Conservation (phyloP, 2,888 invertebrate species). For the Mimumesa dahlbomi region DNA sequence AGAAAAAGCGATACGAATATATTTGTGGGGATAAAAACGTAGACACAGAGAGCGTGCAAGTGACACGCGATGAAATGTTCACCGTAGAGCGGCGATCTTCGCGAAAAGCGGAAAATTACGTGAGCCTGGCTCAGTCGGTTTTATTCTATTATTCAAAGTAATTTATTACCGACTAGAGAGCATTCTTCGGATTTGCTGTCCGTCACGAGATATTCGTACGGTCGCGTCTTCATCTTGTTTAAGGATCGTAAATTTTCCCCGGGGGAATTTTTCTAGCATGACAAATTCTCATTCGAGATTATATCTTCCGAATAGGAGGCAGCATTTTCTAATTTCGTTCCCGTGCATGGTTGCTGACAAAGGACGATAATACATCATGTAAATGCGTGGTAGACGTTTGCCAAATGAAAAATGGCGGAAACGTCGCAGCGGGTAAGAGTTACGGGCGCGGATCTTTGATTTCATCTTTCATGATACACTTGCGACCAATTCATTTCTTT, state of each 20-base stretch:
- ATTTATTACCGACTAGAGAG: constrained; percentile 73
- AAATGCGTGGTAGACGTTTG: neutral
- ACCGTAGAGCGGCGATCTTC: too few relatives aligned
- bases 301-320: neutral
- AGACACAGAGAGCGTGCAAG: too few relatives aligned
- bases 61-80: too few relatives aligned
- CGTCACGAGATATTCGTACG: neutral
- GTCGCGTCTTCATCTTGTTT: neutral
- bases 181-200: too few relatives aligned
- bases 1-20: too few relatives aligned
- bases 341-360: neutral
- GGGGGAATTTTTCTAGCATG: neutral
- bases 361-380: neutral
- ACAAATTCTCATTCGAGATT: neutral
- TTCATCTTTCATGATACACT: constrained; percentile 23
- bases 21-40: too few relatives aligned
- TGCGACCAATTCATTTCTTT: constrained; percentile 39
- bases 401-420: constrained; percentile 6
- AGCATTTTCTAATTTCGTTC: neutral
- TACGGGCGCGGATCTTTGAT: constrained; percentile 7
- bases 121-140: constrained; percentile 61
- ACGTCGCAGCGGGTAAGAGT: neutral
- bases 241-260: neutral
- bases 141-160: constrained; percentile 69
- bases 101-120: constrained; percentile 54